Evolutionary conservation across 2,888 invertebrate species (phyloP), one percentile per base, ranked within the genome.

Genomic region (Sinodicranocentrus sp.): DNA sequence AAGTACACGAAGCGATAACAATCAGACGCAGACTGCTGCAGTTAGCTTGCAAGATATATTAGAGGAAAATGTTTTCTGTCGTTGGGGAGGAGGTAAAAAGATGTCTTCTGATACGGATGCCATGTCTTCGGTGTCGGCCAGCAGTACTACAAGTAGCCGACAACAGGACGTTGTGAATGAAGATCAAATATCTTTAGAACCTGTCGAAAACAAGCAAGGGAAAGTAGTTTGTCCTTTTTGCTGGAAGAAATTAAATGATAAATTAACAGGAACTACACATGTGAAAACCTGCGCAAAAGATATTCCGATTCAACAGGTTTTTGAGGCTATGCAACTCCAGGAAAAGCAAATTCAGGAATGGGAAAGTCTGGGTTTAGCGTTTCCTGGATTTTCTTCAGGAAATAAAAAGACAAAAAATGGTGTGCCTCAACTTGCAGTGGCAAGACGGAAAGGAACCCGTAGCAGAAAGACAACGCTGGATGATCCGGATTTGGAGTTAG

Each of bases 401-500:
- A 65, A 21, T 17, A 63, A 63, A 25, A 75, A 70, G 54, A 1
- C 75, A 1, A 79, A 52, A 43, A 54, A 1, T 25, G 25, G 25
- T 5, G 26, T 54, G 65, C 6, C 6, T 5, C 5, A 5, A 39
- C 6, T 5, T 39, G n/a, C 52, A n/a, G 6, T n/a, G 10, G n/a
- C 3, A n/a, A n/a, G 52, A 52, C 33, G 43, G 1, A 28, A n/a
- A 21, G 25, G 25, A 33, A 19, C 17, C 52, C 63, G n/a, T 28
- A 25, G 15, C 44, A 77, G 59, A 21, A 73, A 33, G 17, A 59
- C 59, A 67, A 28, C 15, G n/a, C 17, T 25, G 52, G 23, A 28
- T 6, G 91, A 91, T 89, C 86, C 90, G 15, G 90, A 91, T 86
- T 85, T 91, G 13, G 90, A 92, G 76, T 88, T 91, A 65, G 92